Evolutionary conservation across 2,797 vertebrate genomes (phyloP), one percentile per base, ranked within the genome.

Genomic region (Platalea minor): DNA sequence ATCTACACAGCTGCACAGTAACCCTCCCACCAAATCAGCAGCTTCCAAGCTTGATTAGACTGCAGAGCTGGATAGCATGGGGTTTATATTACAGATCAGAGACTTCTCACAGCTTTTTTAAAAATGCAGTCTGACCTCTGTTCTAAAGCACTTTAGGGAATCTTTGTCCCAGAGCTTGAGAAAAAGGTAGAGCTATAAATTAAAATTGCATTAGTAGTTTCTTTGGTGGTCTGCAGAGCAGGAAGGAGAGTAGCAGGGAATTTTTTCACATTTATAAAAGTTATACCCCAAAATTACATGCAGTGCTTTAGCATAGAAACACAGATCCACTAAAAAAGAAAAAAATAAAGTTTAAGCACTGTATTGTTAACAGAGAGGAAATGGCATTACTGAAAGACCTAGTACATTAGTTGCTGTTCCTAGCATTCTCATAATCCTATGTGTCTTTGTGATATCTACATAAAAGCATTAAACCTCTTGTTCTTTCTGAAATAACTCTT

Each of bases 91-190:
- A 72, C 69, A 87, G 65, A 79, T 48, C 54, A 92, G 67, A 94
- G 35, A 24, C 31, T 78, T 23, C 70, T 73, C 65, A 37, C 37
- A 56, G 77, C 69, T 85, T 31, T 65, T 39, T 59, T 7, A 53
- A 90, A 96, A 93, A 91, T 35, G 56, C 86, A 87, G 91, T 18
- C 86, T 65, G 84, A 93, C 93, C 95, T 74, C 93, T 63, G 60
- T 88, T 89, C 51, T 93, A 73, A 95, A 95, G 91, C 93, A 91
- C 95, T 95, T 95, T 6, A 85, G 95, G 88, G 91, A 95, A 92
- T 77, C 74, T 83, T 85, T 85, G 74, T 95, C 88, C 88, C 93
- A 93, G 92, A 91, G 92, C 93, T 82, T 43, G 83, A 91, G 80
- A 41, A 86, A 89, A 95, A 82, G 70, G 88, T 82, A 92, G 84